Percentiles rank a stretch among this genome's conserved stretches.
Conservation (phyloP, 1,140 invertebrate genomes). For the Eumaeus atala region DNA sequence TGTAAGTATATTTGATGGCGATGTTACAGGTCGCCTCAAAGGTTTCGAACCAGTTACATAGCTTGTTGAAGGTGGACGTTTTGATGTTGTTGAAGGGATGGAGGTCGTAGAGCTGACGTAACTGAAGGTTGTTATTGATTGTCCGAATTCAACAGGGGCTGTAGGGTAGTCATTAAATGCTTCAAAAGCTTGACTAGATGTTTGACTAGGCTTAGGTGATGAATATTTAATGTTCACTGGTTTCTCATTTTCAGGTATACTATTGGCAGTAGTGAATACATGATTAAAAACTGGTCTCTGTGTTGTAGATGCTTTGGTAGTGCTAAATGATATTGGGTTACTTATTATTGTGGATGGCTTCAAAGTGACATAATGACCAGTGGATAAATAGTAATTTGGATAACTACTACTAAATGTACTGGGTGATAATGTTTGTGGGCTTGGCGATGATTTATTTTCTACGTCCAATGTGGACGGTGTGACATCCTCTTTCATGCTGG, state of each 20-base stretch:
- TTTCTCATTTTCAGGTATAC: slow-evolving; percentile 39
- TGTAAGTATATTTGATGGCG: slow-evolving; percentile 33
- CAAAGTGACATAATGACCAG: slow-evolving; percentile 58
- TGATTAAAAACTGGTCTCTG: slow-evolving; percentile 33
- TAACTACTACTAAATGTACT: slow-evolving; percentile 71
- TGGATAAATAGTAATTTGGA: slow-evolving; percentile 46
- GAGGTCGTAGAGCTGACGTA: slow-evolving; percentile 60
- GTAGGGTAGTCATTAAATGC: slow-evolving; percentile 63
- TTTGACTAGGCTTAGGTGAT: slow-evolving; percentile 52
- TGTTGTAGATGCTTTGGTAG: slow-evolving; percentile 28
- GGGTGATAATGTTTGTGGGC: slow-evolving; percentile 44
- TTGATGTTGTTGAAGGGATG: slow-evolving; percentile 40
- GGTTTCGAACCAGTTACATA: slow-evolving; percentile 75
- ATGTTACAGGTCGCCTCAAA: slow-evolving; percentile 55
- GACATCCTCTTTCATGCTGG: slow-evolving; percentile 49
- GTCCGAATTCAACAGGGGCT: slow-evolving; percentile 53
- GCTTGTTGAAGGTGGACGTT: slow-evolving; percentile 74
- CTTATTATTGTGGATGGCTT: slow-evolving; percentile 45
- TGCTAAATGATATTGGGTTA: slow-evolving; percentile 22
- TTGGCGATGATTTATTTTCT: slow-evolving; percentile 60
- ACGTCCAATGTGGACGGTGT: slow-evolving; percentile 42
- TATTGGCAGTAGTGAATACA: slow-evolving; percentile 49
- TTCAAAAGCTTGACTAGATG: slow-evolving; percentile 57
- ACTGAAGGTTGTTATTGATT: slow-evolving; percentile 58
- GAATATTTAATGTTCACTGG: slow-evolving; percentile 38